Conservation (phyloP, 2,113 vertebrate genomes). For the Lepus europaeus region DNA sequence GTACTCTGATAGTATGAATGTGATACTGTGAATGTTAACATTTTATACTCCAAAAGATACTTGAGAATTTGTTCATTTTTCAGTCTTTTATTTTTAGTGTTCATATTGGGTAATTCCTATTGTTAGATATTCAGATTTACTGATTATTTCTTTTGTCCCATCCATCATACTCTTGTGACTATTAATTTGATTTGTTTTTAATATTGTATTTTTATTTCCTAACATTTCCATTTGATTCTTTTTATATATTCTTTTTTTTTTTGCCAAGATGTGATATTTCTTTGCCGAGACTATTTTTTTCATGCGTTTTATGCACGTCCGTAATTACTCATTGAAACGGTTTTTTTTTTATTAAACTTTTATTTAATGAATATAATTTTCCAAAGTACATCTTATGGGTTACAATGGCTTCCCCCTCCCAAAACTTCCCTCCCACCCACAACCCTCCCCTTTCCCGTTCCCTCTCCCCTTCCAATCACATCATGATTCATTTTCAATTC, state of each 20-base stretch:
- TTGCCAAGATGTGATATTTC: slow-evolving; percentile 28
- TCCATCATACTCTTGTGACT: background rate
- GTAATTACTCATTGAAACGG: slow-evolving; percentile 30
- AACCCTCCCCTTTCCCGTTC: too few species aligned
- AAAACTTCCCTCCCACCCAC: too few species aligned
- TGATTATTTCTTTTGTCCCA: slow-evolving; percentile 18
- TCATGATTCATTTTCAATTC: too few species aligned
- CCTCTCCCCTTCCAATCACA: too few species aligned
- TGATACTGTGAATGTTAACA: slow-evolving; percentile 1
- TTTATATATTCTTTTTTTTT: slow-evolving; percentile 40
- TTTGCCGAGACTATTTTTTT: slow-evolving; percentile 45
- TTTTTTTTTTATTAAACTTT: background rate
- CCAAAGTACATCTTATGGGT: too few species aligned
- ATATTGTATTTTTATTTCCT: slow-evolving; percentile 33
- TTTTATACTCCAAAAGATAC: background rate
- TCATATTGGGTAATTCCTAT: slow-evolving; percentile 37
- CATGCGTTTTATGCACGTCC: slow-evolving; percentile 5
- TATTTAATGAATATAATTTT: too few species aligned
- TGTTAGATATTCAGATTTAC: slow-evolving; percentile 1
- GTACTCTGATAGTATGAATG: background rate
- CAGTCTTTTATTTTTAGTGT: slow-evolving; percentile 6
- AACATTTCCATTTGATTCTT: slow-evolving; percentile 22
- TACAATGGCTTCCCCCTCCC: too few species aligned
- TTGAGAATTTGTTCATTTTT: background rate
- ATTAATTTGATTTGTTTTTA: slow-evolving; percentile 29